phyloP scores from a whole-genome alignment of 2,797 vertebrate genomes.

The Lithobates sylvaticus region DNA sequence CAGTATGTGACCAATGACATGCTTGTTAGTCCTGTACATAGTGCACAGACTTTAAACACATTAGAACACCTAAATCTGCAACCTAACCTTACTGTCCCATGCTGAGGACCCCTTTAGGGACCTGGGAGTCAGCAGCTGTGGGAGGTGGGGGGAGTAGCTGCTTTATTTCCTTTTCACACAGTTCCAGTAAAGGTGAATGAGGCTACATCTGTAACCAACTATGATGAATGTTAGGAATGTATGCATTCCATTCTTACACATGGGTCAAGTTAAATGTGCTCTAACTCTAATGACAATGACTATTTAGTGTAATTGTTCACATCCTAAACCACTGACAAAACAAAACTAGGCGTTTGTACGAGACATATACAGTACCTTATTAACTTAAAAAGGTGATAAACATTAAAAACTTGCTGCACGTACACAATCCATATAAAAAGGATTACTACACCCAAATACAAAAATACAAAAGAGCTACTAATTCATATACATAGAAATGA shows the following conservation, averaged over 20 bases:
- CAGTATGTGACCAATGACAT: slow-evolving; percentile 23
- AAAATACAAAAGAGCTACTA: too few species aligned
- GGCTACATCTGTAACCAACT: slow-evolving; percentile 61
- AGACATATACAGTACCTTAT: background rate
- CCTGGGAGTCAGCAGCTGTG: slow-evolving; percentile 4
- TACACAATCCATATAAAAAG: background rate
- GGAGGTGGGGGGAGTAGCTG: slow-evolving; percentile 35
- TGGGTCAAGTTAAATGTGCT: slow-evolving; percentile 43
- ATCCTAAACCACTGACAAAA: slow-evolving; percentile 9
- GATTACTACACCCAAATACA: background rate
- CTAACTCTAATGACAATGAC: slow-evolving; percentile 54
- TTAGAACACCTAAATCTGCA: slow-evolving; percentile 35
- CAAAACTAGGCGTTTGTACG: background rate
- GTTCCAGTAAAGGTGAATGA: slow-evolving; percentile 55
- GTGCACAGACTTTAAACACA: slow-evolving; percentile 38
- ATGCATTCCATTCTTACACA: slow-evolving; percentile 34
- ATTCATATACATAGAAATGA: too few species aligned
- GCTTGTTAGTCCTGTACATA: slow-evolving; percentile 26
- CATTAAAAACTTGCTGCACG: background rate
- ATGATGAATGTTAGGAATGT: slow-evolving; percentile 38
- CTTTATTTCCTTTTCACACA: slow-evolving; percentile 48
- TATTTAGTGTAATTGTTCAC: slow-evolving; percentile 9
- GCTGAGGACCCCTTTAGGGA: slow-evolving; percentile 6
- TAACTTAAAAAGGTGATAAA: too few species aligned
- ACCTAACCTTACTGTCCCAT: slow-evolving; percentile 16